These are phyloP conservation scores for Schizaphis graminum DNA, from an alignment of 2,888 invertebrate species.

Conservation along the genomic window DNA sequence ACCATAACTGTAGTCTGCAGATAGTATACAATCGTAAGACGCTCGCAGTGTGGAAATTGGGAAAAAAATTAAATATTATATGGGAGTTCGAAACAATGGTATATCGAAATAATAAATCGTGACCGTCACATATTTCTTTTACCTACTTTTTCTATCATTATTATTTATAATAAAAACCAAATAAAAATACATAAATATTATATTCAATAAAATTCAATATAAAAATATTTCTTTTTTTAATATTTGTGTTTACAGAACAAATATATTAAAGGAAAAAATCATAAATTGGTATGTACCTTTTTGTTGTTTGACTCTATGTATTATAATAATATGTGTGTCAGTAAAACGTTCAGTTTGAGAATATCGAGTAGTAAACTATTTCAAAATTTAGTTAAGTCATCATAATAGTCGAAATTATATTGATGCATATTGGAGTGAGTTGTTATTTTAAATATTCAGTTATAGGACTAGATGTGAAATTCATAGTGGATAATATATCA, in stretches of 20 bases:
- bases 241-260: not conserved
- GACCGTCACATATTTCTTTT: not conserved
- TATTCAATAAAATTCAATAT: not conserved
- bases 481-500: not conserved
- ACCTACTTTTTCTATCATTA: not conserved
- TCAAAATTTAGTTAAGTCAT: not conserved
- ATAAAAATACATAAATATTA: not conserved
- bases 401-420: not conserved
- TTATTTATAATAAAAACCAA: not conserved
- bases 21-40: not conserved
- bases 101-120: conserved; percentile 38
- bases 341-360: not conserved
- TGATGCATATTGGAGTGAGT: not conserved
- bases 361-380: conserved; percentile 10
- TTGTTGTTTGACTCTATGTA: not conserved
- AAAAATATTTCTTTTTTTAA: not conserved
- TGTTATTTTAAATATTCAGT: not conserved
- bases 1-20: not conserved
- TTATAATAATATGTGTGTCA: conserved; percentile 17
- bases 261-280: not conserved
- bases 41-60: not conserved
- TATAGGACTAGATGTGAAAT: not conserved
- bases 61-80: not conserved
- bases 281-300: not conserved
- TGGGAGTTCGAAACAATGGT: conserved; percentile 17